Evolutionary conservation across 2,888 invertebrate species (phyloP), one percentile per base, ranked within the genome.

Genomic region (Dasysyrphus tricinctus): DNA sequence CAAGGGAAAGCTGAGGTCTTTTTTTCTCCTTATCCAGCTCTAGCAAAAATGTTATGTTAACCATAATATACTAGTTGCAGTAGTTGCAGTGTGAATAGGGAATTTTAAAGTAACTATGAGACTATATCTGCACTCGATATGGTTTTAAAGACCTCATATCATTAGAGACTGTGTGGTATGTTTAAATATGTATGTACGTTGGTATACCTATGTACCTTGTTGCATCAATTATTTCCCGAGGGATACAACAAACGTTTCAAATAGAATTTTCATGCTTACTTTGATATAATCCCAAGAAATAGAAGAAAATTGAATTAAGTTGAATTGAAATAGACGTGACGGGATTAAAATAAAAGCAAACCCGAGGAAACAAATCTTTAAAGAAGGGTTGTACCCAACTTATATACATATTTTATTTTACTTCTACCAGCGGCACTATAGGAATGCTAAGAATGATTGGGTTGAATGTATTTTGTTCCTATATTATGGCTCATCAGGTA

Each of bases 201-300:
- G 14, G 16, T 3, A 32, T 37, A n/a, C 19, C 44, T 1, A 11
- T 37, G 11, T 37, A 39, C 42, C 12, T 16, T 34, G 19, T 34
- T 49, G 67, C 67, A 67, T 19, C 16, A 19, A 47, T 14, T 19
- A 29, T 67, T 14, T 49, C 67, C 49, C 37, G 19, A 19, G 49
- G 49, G 67, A 49, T 34, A 12, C 34, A 16, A 34, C 67, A 49
- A 37, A 34, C 7, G 16, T 11, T 67, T 34, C 49, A 49, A 49
- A 67, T 37, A 49, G 49, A 49, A 49, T 67, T 49, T 49, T 67
- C 67, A 67, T 49, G 49, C 8, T 67, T 14, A 37, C 47, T 67
- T 67, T 67, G 49, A 67, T 49, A 49, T 49, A 37, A 34, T 49
- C 1, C 34, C 14, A 19, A 67, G 67, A 67, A 67, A 49, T 42